Base-by-base conservation (phyloP, 1,140 invertebrate genomes). In the Artemia franciscana region DNA sequence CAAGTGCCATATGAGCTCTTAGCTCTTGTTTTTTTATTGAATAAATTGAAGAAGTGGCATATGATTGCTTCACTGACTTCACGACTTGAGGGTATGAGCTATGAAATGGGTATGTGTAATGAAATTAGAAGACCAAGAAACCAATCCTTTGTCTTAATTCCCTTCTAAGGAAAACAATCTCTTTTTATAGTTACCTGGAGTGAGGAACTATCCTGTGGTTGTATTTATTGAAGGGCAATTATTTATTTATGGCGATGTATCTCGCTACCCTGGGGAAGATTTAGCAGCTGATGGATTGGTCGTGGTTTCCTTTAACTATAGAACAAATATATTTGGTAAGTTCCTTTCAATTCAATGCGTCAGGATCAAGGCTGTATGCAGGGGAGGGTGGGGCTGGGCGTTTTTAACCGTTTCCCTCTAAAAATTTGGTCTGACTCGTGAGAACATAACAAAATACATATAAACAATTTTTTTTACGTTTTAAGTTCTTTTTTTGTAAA, bases 231-330 rank as follows among this genome's bases (percentile, higher is more conserved):
- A 77, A 62, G 80, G 78, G 30, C 78, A 81, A 66, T 67, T 66
- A 2, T 75, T 77, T 60, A 72, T 74, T 24, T 71, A 70, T 58
- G 74, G 76, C 66, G 69, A 72, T 7, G 67, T 69, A 7, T 71
- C 76, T 60, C 72, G 75, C 24, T 73, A 77, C 24, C 78, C 80
- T 1, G 82, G 78, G 2, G 76, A 83, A 69, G 81, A 84, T 67
- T 68, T 84, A 26, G 80, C 82, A 0, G 73, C 78, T 5, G 81
- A 83, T 70, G 79, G 79, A 0, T 62, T 82, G 1, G 75, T 83
- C 3, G 79, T 83, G 4, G 79, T 84, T 4, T 79, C 78, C 5
- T 75, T 80, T 15, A 77, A 77, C 64, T 84, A 81, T 69, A 75
- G 82, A 5, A 72, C 79, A 30, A 80, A 82, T 67, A 73, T 83